Percentiles rank a stretch among this genome's conserved stretches.
phyloP scores from a whole-genome alignment of 1,140 invertebrate species.

The Ceratosolen solmsi region DNA sequence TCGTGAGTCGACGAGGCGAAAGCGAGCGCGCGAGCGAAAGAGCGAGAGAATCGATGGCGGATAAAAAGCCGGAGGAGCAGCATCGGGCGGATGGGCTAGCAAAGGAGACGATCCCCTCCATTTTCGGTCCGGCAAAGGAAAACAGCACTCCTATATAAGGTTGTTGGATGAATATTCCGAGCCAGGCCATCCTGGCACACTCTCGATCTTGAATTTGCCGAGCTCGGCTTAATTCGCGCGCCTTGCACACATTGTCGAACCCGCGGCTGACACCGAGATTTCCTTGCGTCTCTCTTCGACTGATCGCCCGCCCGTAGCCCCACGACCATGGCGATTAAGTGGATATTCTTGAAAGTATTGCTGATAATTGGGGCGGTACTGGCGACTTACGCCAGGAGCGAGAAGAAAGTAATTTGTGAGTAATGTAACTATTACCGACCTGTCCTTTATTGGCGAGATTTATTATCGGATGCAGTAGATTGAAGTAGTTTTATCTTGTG shows the following conservation, averaged over 20 bases:
- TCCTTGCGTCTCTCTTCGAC: not conserved
- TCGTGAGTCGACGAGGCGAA: not conserved
- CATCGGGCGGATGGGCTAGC: constrained; percentile 11
- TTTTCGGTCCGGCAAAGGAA: constrained; percentile 35
- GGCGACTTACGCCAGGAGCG: not conserved
- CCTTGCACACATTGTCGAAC: too few species aligned
- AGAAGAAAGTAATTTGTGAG: constrained; percentile 51
- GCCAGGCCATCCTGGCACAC: constrained; percentile 15
- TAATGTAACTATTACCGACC: not conserved
- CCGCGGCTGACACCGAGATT: not conserved
- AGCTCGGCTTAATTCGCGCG: not conserved
- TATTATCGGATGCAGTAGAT: not conserved
- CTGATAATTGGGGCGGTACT: not conserved
- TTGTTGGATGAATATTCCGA: constrained; percentile 19
- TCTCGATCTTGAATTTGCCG: constrained; percentile 19
- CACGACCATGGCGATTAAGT: constrained; percentile 11
- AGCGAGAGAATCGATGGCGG: constrained; percentile 31
- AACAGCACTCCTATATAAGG: constrained; percentile 49
- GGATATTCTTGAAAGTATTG: not conserved
- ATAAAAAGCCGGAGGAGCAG: constrained; percentile 32
- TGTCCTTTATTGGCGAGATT: too few species aligned
- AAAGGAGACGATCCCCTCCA: constrained; percentile 43
- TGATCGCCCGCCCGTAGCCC: not conserved
- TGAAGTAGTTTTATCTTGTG: not conserved
- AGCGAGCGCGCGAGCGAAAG: not conserved